These are phyloP conservation scores for Lindbergichthys nudifrons DNA, from an alignment of 2,797 vertebrate species.

Conservation along the genomic window DNA sequence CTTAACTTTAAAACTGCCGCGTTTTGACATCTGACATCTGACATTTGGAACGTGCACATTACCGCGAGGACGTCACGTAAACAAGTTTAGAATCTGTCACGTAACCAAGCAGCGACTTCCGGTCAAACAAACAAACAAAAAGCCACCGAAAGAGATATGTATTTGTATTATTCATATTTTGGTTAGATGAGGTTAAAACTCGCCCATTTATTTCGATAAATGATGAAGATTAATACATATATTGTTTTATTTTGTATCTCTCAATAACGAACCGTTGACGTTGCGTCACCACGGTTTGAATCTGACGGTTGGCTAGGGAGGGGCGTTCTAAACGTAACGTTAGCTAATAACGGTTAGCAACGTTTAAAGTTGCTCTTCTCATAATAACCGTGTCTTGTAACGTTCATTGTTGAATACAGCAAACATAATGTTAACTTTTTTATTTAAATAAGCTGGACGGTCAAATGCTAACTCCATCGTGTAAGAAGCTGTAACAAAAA, in stretches of 20 bases:
- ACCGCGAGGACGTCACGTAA: not conserved
- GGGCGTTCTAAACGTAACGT: not conserved
- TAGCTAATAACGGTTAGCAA: not conserved
- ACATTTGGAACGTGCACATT: not conserved
- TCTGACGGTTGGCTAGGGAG: no score
- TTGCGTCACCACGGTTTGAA: no score
- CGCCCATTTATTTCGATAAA: no score
- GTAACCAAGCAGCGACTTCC: not conserved
- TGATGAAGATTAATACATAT: no score
- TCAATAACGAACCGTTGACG: no score
- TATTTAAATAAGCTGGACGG: not conserved
- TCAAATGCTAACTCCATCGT: not conserved
- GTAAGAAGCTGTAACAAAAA: not conserved
- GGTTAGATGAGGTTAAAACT: not conserved
- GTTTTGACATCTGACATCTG: slow-evolving; percentile 37
- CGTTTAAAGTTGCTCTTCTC: no score
- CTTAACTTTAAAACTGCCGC: slow-evolving; percentile 33
- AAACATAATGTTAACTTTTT: not conserved
- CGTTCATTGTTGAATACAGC: no score
- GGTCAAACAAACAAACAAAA: not conserved
- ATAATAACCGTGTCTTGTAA: no score
- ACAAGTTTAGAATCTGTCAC: no score
- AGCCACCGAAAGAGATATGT: no score
- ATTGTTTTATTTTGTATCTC: no score
- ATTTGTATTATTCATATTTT: no score